These are phyloP conservation scores for Galagoides demidoff DNA, from an alignment of 2,797 vertebrate species.

Conservation along the genomic window DNA sequence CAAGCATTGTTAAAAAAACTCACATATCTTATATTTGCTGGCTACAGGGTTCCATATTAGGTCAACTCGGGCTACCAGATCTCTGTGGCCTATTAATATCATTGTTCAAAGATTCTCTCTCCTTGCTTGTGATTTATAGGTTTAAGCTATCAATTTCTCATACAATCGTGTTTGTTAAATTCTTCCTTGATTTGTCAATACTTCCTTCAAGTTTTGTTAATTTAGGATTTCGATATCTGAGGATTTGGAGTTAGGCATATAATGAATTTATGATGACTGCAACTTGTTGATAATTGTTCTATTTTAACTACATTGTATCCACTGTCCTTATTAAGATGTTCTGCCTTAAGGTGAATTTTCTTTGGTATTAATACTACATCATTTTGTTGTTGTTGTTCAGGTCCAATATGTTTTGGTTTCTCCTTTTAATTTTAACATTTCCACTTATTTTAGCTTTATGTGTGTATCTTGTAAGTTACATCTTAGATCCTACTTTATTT, in stretches of 20 bases:
- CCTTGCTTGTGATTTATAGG: not conserved
- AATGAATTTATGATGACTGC: not conserved
- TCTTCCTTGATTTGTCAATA: not conserved
- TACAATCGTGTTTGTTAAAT: not conserved
- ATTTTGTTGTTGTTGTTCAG: not conserved
- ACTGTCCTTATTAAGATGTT: not conserved
- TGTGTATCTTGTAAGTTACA: not conserved
- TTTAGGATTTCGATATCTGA: not conserved
- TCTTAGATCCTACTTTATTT: conserved; percentile 13
- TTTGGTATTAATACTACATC: not conserved
- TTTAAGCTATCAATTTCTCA: not conserved
- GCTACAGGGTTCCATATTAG: not conserved
- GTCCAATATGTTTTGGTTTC: not conserved
- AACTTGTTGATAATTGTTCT: not conserved
- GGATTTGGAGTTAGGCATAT: not conserved
- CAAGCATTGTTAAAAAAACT: not conserved
- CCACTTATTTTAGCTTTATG: not conserved
- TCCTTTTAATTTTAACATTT: not conserved
- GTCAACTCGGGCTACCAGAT: not conserved
- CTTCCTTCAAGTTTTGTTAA: not conserved
- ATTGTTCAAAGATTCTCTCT: not conserved
- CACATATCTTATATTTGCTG: not conserved
- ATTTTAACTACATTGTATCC: not conserved
- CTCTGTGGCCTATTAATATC: not conserved
- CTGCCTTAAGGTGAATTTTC: not conserved